A percentile compares a stretch with the other conserved stretches of the same genome.
phyloP scores from a whole-genome alignment of 1,140 invertebrate genomes.

The Neodiprion fabricii region DNA sequence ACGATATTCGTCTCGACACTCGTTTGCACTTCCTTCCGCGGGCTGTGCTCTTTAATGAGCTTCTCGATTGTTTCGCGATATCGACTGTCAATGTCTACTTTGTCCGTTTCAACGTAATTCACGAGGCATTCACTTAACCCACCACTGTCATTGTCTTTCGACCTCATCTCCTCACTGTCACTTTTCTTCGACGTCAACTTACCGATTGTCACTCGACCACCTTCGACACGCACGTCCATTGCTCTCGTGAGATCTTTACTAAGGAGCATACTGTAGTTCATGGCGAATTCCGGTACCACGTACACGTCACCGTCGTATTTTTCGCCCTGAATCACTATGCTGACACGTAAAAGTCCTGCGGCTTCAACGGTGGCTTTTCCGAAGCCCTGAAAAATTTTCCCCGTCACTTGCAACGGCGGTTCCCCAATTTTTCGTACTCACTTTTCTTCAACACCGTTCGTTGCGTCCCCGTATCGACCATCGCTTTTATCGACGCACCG shows the following conservation, averaged over 20 bases:
- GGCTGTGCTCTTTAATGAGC: constrained; percentile 21
- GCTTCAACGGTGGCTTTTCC: neutral
- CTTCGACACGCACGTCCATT: constrained; percentile 6
- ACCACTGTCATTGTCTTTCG: neutral
- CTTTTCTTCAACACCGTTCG: neutral
- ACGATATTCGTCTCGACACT: constrained; percentile 11
- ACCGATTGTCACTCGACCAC: neutral
- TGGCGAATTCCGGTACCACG: constrained; percentile 13
- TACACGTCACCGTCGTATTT: constrained; percentile 10
- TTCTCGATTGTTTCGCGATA: neutral
- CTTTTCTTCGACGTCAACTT: constrained; percentile 6
- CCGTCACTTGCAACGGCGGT: neutral
- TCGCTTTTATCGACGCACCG: neutral
- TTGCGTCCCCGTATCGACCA: neutral
- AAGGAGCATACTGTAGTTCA: constrained; percentile 14
- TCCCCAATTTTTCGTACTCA: constrained; percentile 3
- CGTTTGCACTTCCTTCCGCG: neutral
- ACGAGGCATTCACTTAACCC: neutral
- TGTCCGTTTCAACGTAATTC: neutral
- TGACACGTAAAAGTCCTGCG: neutral
- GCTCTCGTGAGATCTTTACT: neutral
- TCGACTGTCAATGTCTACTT: neutral
- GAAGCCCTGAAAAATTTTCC: neutral
- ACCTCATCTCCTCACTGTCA: neutral
- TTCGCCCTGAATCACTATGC: constrained; percentile 1